Evolutionary conservation across 2,113 vertebrate species (phyloP).

Genomic region (Heteronetta atricapilla): DNA sequence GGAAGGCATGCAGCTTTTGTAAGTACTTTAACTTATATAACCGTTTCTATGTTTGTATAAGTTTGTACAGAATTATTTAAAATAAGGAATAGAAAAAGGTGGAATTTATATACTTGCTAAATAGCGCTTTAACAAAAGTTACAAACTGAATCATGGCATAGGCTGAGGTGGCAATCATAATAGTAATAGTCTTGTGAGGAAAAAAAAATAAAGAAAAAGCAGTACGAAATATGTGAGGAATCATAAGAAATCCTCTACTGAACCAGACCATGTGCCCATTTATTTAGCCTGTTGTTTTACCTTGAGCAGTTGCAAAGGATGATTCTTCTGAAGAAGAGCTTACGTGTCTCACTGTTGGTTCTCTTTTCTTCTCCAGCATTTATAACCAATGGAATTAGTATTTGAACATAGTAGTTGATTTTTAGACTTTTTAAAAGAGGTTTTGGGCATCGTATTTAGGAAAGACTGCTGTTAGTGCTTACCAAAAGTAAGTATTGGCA

Average conservation of each 20-base stretch:
- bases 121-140: constrained; percentile 22
- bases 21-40: constrained; percentile 71
- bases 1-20: constrained; percentile 86
- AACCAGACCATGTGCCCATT: not conserved
- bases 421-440: not conserved
- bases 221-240: not conserved
- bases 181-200: not conserved
- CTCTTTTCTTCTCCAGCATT: not conserved
- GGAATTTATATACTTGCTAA: not conserved
- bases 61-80: not conserved
- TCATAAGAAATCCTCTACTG: not conserved
- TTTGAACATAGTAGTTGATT: not conserved
- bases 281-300: not conserved
- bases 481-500: not conserved
- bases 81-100: not conserved
- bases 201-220: not conserved
- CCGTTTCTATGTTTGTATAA: not conserved
- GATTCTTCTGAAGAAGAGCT: not conserved
- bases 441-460: not conserved
- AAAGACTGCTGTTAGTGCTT: not conserved
- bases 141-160: not conserved
- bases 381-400: not conserved
- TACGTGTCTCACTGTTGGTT: not conserved
- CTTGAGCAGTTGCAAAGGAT: not conserved
- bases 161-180: not conserved